Evolutionary conservation across 1,140 invertebrate species (phyloP).

Genomic region (Sweltsa coloradensis): DNA sequence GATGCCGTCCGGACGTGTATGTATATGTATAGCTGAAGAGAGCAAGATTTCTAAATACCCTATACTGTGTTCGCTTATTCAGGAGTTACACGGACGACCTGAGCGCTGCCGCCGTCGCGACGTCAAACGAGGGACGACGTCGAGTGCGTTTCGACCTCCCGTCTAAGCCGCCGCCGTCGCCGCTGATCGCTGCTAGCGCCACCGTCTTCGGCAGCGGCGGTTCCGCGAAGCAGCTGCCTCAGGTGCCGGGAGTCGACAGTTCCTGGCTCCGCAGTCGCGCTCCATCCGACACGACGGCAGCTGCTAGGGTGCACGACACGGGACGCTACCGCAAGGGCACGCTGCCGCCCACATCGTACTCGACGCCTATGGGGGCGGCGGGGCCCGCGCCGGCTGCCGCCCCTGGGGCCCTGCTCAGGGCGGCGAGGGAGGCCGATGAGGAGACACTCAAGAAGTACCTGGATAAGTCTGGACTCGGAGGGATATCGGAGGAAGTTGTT

Average conservation of each 20-base stretch:
- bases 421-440: conserved; percentile 28
- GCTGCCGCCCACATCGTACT: conserved; percentile 27
- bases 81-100: too few species aligned
- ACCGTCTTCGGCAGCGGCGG: too few species aligned
- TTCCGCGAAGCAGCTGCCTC: neutral
- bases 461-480: neutral
- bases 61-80: too few species aligned
- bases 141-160: conserved; percentile 9
- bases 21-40: too few species aligned
- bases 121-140: neutral
- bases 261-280: conserved; percentile 10
- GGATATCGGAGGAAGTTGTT: neutral
- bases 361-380: neutral
- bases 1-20: too few species aligned
- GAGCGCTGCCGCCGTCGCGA: too few species aligned
- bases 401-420: conserved; percentile 20
- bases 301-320: conserved; percentile 22
- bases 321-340: conserved; percentile 27
- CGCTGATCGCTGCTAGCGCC: too few species aligned
- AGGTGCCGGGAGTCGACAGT: conserved; percentile 8
- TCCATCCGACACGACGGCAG: neutral
- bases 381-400: neutral
- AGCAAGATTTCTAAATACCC: too few species aligned
- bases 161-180: neutral
- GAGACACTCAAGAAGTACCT: neutral